phyloP scores from a whole-genome alignment of 2,797 vertebrate species.

The Gastrophryne carolinensis region DNA sequence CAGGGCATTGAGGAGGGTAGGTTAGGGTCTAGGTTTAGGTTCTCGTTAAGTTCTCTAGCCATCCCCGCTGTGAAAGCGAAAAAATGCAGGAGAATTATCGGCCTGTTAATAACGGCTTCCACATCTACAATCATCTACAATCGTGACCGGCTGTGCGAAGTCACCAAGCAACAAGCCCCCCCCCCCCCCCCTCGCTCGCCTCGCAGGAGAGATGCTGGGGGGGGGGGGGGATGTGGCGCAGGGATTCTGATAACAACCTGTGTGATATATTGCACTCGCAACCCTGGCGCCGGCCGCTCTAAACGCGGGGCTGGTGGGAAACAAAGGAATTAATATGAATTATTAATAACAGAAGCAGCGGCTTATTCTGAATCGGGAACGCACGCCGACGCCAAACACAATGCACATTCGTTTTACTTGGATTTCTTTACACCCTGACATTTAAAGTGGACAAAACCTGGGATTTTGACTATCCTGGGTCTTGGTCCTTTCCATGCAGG shows the following conservation, averaged over 20 bases:
- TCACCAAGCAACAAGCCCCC: slow-evolving; percentile 27
- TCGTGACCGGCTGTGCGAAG: slow-evolving; percentile 12
- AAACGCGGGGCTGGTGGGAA: background rate
- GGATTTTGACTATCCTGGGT: no score
- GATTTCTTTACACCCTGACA: no score
- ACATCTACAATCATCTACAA: no score
- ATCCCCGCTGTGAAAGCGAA: background rate
- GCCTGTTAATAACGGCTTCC: slow-evolving; percentile 3
- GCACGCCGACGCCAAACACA: no score
- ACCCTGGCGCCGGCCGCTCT: background rate
- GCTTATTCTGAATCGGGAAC: no score
- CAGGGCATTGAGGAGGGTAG: no score
- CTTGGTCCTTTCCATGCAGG: no score
- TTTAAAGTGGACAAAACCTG: no score
- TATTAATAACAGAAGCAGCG: background rate
- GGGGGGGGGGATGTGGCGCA: background rate
- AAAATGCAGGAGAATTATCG: background rate
- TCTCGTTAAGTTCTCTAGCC: no score
- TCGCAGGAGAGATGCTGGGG: no score
- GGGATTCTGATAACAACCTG: background rate
- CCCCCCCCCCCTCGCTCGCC: background rate
- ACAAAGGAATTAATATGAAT: background rate
- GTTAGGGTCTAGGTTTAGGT: no score
- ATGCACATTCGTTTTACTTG: no score
- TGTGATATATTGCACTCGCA: background rate